Evolutionary conservation across 2,888 invertebrate species (phyloP).

Genomic region (Lasioglossum lativentre): DNA sequence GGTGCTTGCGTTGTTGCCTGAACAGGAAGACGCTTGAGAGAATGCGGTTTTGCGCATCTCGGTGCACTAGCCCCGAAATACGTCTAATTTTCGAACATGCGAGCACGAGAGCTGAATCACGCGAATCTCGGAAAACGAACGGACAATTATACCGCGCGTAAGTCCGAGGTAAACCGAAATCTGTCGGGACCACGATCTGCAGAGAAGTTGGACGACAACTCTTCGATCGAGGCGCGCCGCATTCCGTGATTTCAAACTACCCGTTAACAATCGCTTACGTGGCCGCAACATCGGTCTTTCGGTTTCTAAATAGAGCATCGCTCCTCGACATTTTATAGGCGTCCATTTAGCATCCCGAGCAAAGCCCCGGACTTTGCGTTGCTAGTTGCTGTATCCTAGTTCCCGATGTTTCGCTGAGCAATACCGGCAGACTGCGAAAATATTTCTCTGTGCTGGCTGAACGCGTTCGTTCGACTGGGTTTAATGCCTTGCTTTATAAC

Average conservation of each 20-base stretch:
- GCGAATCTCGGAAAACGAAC: conserved; percentile 36
- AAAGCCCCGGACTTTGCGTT: not conserved
- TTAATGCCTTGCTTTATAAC: not conserved
- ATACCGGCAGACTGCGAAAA: not conserved
- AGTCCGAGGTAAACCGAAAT: conserved; percentile 71
- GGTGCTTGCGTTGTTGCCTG: not conserved
- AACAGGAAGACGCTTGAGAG: not conserved
- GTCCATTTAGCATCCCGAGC: conserved; percentile 37
- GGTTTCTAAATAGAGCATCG: conserved; percentile 30
- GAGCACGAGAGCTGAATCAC: conserved; percentile 4
- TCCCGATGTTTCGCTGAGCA: not conserved
- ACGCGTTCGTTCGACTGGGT: not conserved
- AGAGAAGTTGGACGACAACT: conserved; percentile 59
- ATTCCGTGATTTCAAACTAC: conserved; percentile 61
- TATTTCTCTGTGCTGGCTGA: not conserved
- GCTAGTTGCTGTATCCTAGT: not conserved
- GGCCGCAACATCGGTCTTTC: conserved; percentile 39
- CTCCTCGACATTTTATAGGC: conserved; percentile 33
- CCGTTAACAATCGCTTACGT: conserved; percentile 65
- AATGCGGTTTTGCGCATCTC: not conserved
- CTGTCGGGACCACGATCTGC: conserved; percentile 55
- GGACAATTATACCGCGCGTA: conserved; percentile 65
- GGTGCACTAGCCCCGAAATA: not conserved
- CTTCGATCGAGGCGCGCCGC: conserved; percentile 51
- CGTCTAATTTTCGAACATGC: conserved; percentile 49